Evolutionary conservation across 30 jellyfish, hydroid and myxozoan species (phyloP).

Genomic region (Chrysaora quinquecirrha): DNA sequence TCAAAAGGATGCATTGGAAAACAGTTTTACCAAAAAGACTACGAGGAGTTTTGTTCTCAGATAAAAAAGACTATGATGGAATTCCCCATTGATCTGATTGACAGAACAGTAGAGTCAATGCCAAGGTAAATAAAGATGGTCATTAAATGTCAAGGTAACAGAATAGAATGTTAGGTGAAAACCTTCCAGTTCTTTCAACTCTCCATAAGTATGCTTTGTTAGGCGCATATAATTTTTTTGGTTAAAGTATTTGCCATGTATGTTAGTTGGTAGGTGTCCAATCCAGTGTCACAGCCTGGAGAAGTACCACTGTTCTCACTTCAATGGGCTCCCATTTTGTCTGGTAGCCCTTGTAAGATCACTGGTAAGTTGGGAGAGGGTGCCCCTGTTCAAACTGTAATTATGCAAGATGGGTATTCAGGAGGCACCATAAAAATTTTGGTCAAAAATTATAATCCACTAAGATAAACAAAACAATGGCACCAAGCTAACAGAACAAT

Average conservation of each 20-base stretch:
- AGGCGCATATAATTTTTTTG: neutral
- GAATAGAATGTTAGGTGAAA: neutral
- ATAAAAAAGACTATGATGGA: conserved; percentile 6
- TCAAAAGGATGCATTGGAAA: conserved; percentile 18
- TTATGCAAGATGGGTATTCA: neutral
- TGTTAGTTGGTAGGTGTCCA: neutral
- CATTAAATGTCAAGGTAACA: conserved; percentile 2
- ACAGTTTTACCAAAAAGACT: conserved; percentile 10
- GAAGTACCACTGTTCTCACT: neutral
- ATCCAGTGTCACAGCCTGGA: neutral
- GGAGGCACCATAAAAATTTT: neutral
- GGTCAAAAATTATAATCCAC: neutral
- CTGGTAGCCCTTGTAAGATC: neutral
- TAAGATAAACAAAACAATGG: neutral
- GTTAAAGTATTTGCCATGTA: neutral
- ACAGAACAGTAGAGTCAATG: conserved; percentile 17
- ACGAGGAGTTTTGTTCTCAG: conserved; percentile 23
- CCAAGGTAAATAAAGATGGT: conserved; percentile 14
- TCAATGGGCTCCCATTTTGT: neutral
- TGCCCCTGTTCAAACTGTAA: neutral
- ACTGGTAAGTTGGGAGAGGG: neutral
- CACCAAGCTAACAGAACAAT: neutral
- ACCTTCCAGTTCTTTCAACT: neutral
- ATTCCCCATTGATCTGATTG: conserved; percentile 7
- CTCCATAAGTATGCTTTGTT: neutral